phyloP scores from a whole-genome alignment of 2,797 vertebrate species.

The Muscicapa comitata region DNA sequence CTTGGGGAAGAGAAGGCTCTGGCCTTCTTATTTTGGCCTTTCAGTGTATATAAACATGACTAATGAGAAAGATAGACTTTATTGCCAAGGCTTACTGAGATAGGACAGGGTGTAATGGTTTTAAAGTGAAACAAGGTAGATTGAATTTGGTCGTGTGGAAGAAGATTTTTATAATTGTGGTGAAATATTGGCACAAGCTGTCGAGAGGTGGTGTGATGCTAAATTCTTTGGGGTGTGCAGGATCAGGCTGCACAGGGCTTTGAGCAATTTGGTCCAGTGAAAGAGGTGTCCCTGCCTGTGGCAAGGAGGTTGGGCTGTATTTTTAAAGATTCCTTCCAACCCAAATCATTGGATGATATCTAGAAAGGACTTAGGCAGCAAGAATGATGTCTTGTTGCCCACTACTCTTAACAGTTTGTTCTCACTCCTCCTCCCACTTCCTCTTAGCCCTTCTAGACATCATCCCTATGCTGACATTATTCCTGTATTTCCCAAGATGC shows the following conservation, averaged over 20 bases:
- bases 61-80: neutral
- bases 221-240: neutral
- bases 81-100: neutral
- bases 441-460: neutral
- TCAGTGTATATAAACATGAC: neutral
- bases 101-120: no score
- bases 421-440: accelerated
- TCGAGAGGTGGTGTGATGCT: neutral
- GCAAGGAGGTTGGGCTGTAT: neutral
- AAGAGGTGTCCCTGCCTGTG: neutral
- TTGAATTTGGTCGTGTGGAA: neutral
- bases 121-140: neutral
- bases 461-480: neutral
- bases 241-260: neutral
- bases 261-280: neutral
- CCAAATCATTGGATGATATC: neutral
- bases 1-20: neutral
- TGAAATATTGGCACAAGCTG: neutral
- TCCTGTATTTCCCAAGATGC: neutral
- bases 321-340: neutral
- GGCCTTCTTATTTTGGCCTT: neutral
- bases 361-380: neutral
- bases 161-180: accelerated
- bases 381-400: neutral
- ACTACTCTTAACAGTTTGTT: neutral